These are phyloP conservation scores for Anoncus sp. DNA, from an alignment of 2,888 invertebrate genomes.

Conservation along the genomic window DNA sequence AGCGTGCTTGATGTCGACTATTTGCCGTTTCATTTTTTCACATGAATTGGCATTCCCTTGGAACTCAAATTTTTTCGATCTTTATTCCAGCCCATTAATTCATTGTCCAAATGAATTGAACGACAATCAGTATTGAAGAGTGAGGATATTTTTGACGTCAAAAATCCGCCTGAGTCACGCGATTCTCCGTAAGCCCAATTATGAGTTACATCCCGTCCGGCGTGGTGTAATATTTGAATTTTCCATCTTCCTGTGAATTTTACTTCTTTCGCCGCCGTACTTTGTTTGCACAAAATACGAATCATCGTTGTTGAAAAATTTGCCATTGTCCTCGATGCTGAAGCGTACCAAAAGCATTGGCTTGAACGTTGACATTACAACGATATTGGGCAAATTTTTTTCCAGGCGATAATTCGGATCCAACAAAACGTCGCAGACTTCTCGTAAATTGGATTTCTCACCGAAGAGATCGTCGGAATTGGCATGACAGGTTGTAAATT, in stretches of 20 bases:
- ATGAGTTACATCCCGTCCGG: conserved; percentile 88
- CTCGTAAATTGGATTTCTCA: conserved; percentile 81
- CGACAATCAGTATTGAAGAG: conserved; percentile 87
- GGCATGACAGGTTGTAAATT: conserved; percentile 87
- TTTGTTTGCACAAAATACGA: conserved; percentile 91
- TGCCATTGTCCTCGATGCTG: conserved; percentile 85
- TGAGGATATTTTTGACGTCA: conserved; percentile 89
- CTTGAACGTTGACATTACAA: conserved; percentile 90
- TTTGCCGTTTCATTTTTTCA: conserved; percentile 90
- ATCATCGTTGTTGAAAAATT: conserved; percentile 84
- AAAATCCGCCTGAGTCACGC: conserved; percentile 84
- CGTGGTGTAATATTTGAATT: conserved; percentile 94
- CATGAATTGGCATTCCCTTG: conserved; percentile 94
- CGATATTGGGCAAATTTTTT: conserved; percentile 73
- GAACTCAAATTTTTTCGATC: conserved; percentile 86
- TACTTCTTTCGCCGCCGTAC: conserved; percentile 97
- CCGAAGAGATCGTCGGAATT: conserved; percentile 92
- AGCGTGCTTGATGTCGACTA: conserved; percentile 91
- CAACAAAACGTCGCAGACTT: conserved; percentile 88
- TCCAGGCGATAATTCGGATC: conserved; percentile 87
- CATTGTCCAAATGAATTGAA: conserved; percentile 95
- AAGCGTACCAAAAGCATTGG: conserved; percentile 95
- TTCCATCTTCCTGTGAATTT: conserved; percentile 91
- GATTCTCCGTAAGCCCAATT: conserved; percentile 86
- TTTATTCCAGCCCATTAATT: conserved; percentile 96